Evolutionary conservation across 2,797 vertebrate genomes (phyloP).

Genomic region (Aplochiton taeniatus): DNA sequence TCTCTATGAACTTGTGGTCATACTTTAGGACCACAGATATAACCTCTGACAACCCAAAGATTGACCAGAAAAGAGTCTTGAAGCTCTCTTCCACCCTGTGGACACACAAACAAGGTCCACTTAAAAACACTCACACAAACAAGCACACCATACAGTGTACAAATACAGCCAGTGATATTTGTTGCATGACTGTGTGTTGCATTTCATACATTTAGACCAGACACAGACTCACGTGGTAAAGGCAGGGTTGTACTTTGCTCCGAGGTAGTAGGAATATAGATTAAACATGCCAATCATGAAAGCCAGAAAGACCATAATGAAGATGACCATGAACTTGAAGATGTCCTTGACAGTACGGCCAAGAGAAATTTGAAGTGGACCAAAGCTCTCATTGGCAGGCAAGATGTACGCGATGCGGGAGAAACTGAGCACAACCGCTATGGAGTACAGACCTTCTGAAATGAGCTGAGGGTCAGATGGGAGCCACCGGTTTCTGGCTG

Average conservation of each 20-base stretch:
- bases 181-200: too few relatives aligned
- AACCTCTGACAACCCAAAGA: conserved; percentile 86
- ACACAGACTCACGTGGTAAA: conserved; percentile 82
- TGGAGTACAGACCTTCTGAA: conserved; percentile 85
- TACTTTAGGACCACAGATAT: conserved; percentile 86
- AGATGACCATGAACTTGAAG: conserved; percentile 90
- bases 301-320: conserved; percentile 88
- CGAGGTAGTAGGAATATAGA: conserved; percentile 86
- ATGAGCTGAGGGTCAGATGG: conserved; percentile 87
- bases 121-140: neutral
- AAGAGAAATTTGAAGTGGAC: conserved; percentile 84
- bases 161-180: neutral
- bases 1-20: conserved; percentile 86
- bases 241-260: conserved; percentile 84
- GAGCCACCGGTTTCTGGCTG: conserved; percentile 87
- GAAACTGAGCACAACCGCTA: conserved; percentile 86
- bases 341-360: conserved; percentile 87
- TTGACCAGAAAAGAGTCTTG: conserved; percentile 89
- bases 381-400: conserved; percentile 86
- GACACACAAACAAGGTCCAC: neutral
- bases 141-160: neutral
- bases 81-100: conserved; percentile 86
- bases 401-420: conserved; percentile 86
- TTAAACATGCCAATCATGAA: conserved; percentile 91
- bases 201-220: neutral